Conservation (phyloP, 2,113 vertebrate species). For the Spea bombifrons region DNA sequence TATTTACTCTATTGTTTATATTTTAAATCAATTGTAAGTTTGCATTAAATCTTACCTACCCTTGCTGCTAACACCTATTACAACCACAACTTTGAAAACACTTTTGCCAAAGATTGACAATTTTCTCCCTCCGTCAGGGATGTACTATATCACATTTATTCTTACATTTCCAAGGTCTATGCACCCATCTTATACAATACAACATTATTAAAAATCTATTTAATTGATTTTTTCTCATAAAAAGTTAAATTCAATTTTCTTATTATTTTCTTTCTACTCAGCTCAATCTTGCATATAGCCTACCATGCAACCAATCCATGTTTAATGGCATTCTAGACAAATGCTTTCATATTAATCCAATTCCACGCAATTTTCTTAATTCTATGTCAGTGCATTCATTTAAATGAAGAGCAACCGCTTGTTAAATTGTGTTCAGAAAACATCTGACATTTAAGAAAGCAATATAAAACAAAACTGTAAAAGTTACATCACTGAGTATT, state of each 20-base stretch:
- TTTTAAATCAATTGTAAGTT: too few species aligned
- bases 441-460: slow-evolving; percentile 14
- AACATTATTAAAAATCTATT: slow-evolving; percentile 16
- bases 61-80: too few species aligned
- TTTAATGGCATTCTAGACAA: slow-evolving; percentile 37
- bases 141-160: not conserved
- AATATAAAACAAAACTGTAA: not conserved
- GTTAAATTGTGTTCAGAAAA: slow-evolving; percentile 1
- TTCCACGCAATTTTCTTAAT: slow-evolving; percentile 33
- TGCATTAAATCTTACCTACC: too few species aligned
- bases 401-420: slow-evolving; percentile 16
- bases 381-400: slow-evolving; percentile 32
- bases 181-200: not conserved
- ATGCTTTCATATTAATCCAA: slow-evolving; percentile 34
- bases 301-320: slow-evolving; percentile 28
- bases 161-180: not conserved
- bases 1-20: too few species aligned
- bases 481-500: not conserved
- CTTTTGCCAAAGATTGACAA: too few species aligned
- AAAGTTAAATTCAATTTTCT: slow-evolving; percentile 45
- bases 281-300: slow-evolving; percentile 13
- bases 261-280: slow-evolving; percentile 23
- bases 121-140: not conserved
- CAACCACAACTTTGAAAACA: too few species aligned
- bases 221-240: slow-evolving; percentile 44